Evolutionary conservation across 2,113 vertebrate species (phyloP).

Genomic region (Oncorhynchus mykiss): DNA sequence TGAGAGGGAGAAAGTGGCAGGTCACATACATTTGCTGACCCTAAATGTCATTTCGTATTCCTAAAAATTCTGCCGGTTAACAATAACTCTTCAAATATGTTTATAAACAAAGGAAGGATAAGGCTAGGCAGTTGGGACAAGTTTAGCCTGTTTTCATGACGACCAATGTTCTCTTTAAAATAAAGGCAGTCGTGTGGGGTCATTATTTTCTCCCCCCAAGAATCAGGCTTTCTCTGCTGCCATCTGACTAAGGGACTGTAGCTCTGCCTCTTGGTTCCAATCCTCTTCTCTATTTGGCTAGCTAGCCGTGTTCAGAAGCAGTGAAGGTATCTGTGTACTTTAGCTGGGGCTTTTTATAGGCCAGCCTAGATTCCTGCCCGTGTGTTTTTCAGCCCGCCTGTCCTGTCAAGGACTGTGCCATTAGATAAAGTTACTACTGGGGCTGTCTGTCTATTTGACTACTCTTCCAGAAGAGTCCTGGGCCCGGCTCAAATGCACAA

Average conservation of each 20-base stretch:
- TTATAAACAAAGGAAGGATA: too few relatives aligned
- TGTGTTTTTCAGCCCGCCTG: conserved; percentile 57
- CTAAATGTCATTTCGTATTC: neutral
- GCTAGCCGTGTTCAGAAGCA: conserved; percentile 23
- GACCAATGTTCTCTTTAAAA: too few relatives aligned
- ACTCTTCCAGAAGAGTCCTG: conserved; percentile 21
- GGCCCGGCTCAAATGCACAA: conserved; percentile 19
- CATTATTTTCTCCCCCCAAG: neutral
- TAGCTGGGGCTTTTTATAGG: conserved; percentile 69
- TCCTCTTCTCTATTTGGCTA: conserved; percentile 1
- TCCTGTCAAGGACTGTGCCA: conserved; percentile 33
- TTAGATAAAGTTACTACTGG: conserved; percentile 61
- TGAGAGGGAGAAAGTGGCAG: neutral
- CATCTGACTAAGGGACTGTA: neutral
- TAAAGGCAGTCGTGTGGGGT: too few relatives aligned
- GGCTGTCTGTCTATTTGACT: conserved; percentile 14
- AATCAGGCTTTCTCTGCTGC: neutral
- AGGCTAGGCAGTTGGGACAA: too few relatives aligned
- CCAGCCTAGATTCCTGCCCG: conserved; percentile 59
- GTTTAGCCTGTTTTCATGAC: too few relatives aligned
- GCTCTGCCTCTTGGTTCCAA: neutral
- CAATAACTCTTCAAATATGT: too few relatives aligned
- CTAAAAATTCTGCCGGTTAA: too few relatives aligned
- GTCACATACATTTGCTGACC: neutral
- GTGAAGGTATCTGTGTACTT: conserved; percentile 30